phyloP scores from a whole-genome alignment of 2,113 vertebrate species.

The Lophura nycthemera region DNA sequence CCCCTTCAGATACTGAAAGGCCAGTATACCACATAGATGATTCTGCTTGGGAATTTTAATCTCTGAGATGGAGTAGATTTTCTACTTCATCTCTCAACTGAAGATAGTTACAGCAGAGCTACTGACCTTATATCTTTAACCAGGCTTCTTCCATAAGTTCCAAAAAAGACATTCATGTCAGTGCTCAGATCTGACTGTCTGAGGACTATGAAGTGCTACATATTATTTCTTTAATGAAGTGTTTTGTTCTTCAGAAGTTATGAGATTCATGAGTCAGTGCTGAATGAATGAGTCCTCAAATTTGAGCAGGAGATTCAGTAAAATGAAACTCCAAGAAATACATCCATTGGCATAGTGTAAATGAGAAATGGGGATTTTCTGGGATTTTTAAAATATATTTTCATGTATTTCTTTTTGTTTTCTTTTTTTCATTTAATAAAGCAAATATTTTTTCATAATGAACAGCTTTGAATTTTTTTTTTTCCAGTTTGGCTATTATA shows the following conservation, averaged over 20 bases:
- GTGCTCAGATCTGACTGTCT: neutral
- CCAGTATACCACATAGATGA: too few relatives aligned
- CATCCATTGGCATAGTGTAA: neutral
- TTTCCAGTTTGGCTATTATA: neutral
- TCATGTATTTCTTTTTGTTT: neutral
- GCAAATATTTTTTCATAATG: neutral
- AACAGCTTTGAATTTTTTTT: neutral
- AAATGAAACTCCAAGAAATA: neutral
- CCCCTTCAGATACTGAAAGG: too few relatives aligned
- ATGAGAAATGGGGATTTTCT: neutral
- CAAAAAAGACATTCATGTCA: neutral
- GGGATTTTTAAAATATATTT: neutral
- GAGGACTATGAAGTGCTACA: neutral
- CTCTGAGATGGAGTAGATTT: neutral
- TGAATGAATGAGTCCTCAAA: neutral
- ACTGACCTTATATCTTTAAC: neutral
- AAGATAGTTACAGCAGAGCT: neutral
- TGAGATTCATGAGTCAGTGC: neutral
- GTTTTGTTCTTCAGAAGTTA: neutral
- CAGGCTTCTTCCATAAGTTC: neutral
- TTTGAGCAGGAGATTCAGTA: neutral
- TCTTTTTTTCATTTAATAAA: neutral
- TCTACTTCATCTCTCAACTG: neutral
- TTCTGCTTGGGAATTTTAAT: neutral
- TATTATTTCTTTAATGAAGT: neutral